Evolutionary conservation across 2,888 invertebrate species (phyloP).

Genomic region (Meteorus colon): DNA sequence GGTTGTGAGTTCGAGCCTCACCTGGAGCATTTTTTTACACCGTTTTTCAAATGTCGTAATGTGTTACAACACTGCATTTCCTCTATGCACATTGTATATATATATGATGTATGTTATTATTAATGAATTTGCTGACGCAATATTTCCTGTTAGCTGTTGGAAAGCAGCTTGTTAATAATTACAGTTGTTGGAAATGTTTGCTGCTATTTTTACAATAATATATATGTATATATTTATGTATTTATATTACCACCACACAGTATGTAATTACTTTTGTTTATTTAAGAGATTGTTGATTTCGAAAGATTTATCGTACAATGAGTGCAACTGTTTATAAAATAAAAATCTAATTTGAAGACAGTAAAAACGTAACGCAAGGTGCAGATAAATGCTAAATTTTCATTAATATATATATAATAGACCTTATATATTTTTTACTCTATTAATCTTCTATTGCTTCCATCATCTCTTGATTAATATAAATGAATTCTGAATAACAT

Average conservation of each 20-base stretch:
- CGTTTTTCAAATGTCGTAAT: too few relatives aligned
- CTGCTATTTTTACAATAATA: not conserved
- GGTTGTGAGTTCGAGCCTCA: conserved; percentile 99
- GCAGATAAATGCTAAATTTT: conserved; percentile 16
- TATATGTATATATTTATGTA: not conserved
- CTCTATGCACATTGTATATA: too few relatives aligned
- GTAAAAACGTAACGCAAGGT: conserved; percentile 38
- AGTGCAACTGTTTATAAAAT: conserved; percentile 35
- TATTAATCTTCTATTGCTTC: conserved; percentile 3
- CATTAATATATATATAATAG: not conserved
- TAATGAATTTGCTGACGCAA: too few relatives aligned
- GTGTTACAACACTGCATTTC: too few relatives aligned
- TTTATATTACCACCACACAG: not conserved
- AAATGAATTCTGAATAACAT: conserved; percentile 22
- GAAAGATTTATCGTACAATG: conserved; percentile 36
- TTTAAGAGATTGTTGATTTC: conserved; percentile 32
- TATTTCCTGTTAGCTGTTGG: too few relatives aligned
- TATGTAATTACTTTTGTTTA: conserved; percentile 30
- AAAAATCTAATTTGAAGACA: conserved; percentile 34
- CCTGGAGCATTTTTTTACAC: conserved; percentile 87
- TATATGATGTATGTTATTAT: too few relatives aligned
- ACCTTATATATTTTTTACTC: conserved; percentile 15
- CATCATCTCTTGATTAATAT: conserved; percentile 23
- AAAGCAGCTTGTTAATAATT: too few relatives aligned
- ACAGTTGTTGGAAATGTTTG: too few relatives aligned